Evolutionary conservation across 2,797 vertebrate genomes (phyloP).

Genomic region (Ceyx erithaca): DNA sequence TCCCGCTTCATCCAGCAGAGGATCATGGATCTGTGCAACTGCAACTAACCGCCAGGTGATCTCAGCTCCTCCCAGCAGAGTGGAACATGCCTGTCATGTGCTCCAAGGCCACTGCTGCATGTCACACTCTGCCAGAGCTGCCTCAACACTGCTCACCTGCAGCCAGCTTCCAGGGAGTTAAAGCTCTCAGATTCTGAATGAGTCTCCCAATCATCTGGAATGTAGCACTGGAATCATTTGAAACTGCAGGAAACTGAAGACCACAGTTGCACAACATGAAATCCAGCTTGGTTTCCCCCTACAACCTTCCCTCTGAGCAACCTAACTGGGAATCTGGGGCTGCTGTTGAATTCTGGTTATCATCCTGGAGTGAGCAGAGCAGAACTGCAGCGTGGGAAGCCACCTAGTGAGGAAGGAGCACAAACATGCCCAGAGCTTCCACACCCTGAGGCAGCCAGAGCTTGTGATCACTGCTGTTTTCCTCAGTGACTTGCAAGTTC

Average conservation of each 20-base stretch:
- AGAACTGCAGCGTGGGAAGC: constrained; percentile 42
- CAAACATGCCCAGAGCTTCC: constrained; percentile 39
- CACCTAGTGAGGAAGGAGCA: constrained; percentile 47
- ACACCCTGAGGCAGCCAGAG: constrained; percentile 45
- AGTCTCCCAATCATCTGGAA: background rate
- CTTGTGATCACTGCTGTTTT: constrained; percentile 30
- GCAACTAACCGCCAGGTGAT: background rate
- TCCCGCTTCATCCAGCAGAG: too few species aligned
- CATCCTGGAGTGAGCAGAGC: background rate
- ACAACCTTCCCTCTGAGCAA: background rate
- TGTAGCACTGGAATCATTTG: fast-evolving
- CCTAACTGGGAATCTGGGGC: background rate
- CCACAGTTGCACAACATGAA: background rate
- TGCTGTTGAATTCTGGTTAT: background rate
- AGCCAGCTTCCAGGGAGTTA: background rate
- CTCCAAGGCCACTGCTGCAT: background rate
- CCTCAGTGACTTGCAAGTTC: background rate
- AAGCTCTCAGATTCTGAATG: background rate
- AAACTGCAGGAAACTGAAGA: background rate
- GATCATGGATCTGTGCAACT: background rate
- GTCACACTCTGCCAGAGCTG: background rate
- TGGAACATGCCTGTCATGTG: background rate
- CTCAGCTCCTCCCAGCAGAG: background rate
- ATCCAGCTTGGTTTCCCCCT: background rate
- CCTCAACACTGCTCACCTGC: background rate